phyloP scores from a whole-genome alignment of 2,797 vertebrate species.

The Sternotherus odoratus region DNA sequence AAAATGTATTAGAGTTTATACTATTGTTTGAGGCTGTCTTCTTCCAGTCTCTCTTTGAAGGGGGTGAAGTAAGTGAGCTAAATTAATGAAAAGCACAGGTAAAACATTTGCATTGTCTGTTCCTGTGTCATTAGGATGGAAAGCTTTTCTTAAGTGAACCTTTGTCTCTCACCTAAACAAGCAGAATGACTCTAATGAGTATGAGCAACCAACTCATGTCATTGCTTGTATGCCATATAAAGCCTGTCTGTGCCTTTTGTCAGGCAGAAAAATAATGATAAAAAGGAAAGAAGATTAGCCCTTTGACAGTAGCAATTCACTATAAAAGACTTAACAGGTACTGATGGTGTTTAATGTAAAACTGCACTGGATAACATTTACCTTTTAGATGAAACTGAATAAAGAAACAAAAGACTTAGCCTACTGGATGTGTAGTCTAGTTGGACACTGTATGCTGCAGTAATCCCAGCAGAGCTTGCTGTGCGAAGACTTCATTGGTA shows the following conservation, averaged over 20 bases:
- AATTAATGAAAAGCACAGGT: slow-evolving; percentile 73
- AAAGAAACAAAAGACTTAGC: slow-evolving; percentile 54
- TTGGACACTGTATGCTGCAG: slow-evolving; percentile 34
- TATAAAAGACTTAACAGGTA: slow-evolving; percentile 44
- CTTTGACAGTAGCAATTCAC: slow-evolving; percentile 61
- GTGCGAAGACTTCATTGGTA: slow-evolving; percentile 73
- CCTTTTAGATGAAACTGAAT: slow-evolving; percentile 56
- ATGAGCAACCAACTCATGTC: slow-evolving; percentile 40
- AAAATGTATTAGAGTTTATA: slow-evolving; percentile 62
- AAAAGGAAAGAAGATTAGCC: slow-evolving; percentile 62
- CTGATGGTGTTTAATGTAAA: slow-evolving; percentile 59
- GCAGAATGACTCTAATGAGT: slow-evolving; percentile 63
- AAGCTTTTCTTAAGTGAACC: slow-evolving; percentile 64
- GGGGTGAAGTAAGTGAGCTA: slow-evolving; percentile 40
- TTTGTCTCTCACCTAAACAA: slow-evolving; percentile 68
- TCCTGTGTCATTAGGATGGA: slow-evolving; percentile 62
- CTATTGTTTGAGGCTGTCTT: slow-evolving; percentile 49
- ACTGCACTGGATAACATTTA: slow-evolving; percentile 57
- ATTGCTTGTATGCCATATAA: slow-evolving; percentile 22
- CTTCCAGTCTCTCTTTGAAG: slow-evolving; percentile 54
- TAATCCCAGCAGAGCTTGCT: slow-evolving; percentile 57
- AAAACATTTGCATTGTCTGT: slow-evolving; percentile 59
- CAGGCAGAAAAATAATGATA: slow-evolving; percentile 63
- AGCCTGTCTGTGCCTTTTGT: slow-evolving; percentile 48
- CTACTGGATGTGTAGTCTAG: slow-evolving; percentile 40